Evolutionary conservation across 2,113 vertebrate species (phyloP).

Genomic region (Opisthocomus hoazin): DNA sequence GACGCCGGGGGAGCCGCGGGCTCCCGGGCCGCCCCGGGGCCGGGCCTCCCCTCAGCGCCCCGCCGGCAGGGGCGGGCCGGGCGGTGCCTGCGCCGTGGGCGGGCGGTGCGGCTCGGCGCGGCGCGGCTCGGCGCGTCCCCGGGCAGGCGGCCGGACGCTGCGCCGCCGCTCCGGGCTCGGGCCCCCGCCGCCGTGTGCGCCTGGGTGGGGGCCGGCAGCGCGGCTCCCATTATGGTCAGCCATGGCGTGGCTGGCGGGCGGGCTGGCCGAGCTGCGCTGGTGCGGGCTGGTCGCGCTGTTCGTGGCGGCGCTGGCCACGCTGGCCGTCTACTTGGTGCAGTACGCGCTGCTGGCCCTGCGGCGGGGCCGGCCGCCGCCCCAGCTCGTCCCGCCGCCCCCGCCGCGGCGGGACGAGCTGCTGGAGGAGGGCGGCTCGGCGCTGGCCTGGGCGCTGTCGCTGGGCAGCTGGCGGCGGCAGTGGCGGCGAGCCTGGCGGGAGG

Average conservation of each 20-base stretch:
- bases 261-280: constrained; percentile 81
- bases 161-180: neutral
- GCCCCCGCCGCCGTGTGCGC: neutral
- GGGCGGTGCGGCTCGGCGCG: neutral
- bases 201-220: neutral
- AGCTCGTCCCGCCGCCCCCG: neutral
- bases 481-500: constrained; percentile 83
- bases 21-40: no score
- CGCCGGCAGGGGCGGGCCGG: neutral
- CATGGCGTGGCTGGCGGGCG: constrained; percentile 76
- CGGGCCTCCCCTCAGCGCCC: neutral
- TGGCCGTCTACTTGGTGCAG: constrained; percentile 80
- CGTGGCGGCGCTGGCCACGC: constrained; percentile 73
- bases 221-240: constrained; percentile 30
- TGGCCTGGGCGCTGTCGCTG: constrained; percentile 86
- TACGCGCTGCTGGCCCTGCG: constrained; percentile 53
- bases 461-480: constrained; percentile 84
- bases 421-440: constrained; percentile 74
- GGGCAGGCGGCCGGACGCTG: neutral
- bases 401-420: neutral
- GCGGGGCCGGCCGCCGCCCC: neutral
- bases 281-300: constrained; percentile 79
- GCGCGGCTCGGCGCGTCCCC: neutral
- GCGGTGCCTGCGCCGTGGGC: neutral
- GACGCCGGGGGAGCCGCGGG: no score